Evolutionary conservation across 2,888 invertebrate species (phyloP).

Genomic region (Sympetrum striolatum): DNA sequence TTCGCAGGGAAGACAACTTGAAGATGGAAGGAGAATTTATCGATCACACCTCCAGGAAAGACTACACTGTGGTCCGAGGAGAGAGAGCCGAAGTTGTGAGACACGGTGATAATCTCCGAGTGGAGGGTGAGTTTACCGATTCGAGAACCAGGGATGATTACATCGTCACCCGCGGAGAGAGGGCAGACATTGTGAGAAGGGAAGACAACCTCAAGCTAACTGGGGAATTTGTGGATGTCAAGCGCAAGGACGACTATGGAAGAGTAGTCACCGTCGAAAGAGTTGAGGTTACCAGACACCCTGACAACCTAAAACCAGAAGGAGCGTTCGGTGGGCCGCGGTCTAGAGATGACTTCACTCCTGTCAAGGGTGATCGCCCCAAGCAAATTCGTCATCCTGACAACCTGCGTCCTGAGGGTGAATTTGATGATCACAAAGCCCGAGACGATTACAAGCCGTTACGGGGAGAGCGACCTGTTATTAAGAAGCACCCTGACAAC

Average conservation of each 20-base stretch:
- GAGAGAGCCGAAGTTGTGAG: slow-evolving; percentile 50
- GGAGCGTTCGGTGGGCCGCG: slow-evolving; percentile 62
- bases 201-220: slow-evolving; percentile 70
- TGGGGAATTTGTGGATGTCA: slow-evolving; percentile 60
- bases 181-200: slow-evolving; percentile 63
- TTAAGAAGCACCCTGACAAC: slow-evolving; percentile 60
- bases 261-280: slow-evolving; percentile 59
- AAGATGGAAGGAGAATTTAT: slow-evolving; percentile 49
- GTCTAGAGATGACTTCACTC: slow-evolving; percentile 55
- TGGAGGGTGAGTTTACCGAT: slow-evolving; percentile 53
- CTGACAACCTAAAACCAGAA: slow-evolving; percentile 69
- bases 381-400: slow-evolving; percentile 58
- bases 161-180: slow-evolving; percentile 67
- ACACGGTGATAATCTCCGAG: slow-evolving; percentile 59
- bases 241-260: slow-evolving; percentile 61
- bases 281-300: slow-evolving; percentile 64
- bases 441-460: slow-evolving; percentile 46
- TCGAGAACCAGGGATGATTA: slow-evolving; percentile 59
- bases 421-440: slow-evolving; percentile 50
- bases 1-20: slow-evolving; percentile 53
- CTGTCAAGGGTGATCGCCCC: slow-evolving; percentile 64
- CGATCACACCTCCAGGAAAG: too few relatives aligned
- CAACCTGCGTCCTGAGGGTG: slow-evolving; percentile 58
- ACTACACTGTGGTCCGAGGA: slow-evolving; percentile 46
- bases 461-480: slow-evolving; percentile 54